Conservation (phyloP, 23 tunicate genomes). For the Halocynthia aurantium region DNA sequence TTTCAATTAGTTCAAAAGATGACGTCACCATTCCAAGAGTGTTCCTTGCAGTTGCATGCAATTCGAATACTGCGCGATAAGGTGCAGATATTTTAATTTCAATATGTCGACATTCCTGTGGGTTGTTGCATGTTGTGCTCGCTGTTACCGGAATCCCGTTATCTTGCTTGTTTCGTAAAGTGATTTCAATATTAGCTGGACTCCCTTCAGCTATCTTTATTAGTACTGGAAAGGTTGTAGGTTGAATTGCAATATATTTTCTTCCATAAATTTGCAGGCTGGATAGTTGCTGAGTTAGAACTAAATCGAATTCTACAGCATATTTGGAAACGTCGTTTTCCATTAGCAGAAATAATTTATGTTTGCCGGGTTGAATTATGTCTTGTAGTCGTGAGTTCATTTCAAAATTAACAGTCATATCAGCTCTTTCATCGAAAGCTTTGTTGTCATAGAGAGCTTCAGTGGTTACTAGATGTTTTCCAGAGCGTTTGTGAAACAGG, state of each 20-base stretch:
- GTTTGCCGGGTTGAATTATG: not conserved
- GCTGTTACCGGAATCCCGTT: not conserved
- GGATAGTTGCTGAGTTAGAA: not conserved
- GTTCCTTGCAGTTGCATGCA: not conserved
- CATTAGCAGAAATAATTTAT: not conserved
- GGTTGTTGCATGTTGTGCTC: constrained; percentile 1
- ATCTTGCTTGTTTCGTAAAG: constrained; percentile 9
- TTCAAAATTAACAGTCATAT: too few relatives aligned
- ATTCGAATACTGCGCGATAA: not conserved
- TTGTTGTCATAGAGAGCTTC: too few relatives aligned
- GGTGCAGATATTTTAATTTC: not conserved
- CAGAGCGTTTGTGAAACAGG: too few relatives aligned
- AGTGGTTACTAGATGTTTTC: too few relatives aligned
- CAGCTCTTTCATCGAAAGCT: too few relatives aligned
- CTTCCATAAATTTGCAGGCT: not conserved
- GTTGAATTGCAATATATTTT: not conserved
- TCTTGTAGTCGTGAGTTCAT: too few relatives aligned
- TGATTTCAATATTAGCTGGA: not conserved
- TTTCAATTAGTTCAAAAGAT: not conserved
- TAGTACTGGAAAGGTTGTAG: not conserved
- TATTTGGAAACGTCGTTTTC: not conserved
- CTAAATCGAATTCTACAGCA: not conserved
- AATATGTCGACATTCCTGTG: not conserved
- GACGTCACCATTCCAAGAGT: constrained; percentile 2
- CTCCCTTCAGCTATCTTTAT: constrained; percentile 7